Evolutionary conservation across 2,797 vertebrate genomes (phyloP).

Genomic region (Channallabes apus): DNA sequence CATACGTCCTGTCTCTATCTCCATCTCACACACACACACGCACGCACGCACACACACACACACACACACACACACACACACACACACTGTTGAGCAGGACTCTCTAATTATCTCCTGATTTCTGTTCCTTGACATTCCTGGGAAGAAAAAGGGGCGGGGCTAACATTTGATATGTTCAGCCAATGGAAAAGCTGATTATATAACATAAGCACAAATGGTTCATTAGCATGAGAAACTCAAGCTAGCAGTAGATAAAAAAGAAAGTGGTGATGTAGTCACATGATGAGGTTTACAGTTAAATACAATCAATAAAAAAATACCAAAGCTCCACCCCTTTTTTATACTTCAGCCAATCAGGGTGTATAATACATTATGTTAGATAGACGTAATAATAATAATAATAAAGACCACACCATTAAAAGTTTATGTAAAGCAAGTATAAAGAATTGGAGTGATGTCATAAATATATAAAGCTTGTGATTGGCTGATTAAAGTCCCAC

Average conservation of each 20-base stretch:
- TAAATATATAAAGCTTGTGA: not conserved
- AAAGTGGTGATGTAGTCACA: not conserved
- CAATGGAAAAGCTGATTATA: not conserved
- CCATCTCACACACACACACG: too few species aligned
- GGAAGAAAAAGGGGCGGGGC: not conserved
- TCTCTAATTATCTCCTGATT: not conserved
- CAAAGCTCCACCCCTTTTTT: not conserved
- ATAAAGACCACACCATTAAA: not conserved
- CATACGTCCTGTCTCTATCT: too few species aligned
- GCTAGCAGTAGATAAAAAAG: too few species aligned
- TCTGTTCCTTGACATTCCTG: not conserved
- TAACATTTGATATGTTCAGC: not conserved
- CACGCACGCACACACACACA: too few species aligned
- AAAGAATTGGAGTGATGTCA: not conserved
- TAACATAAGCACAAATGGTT: too few species aligned
- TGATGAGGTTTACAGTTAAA: not conserved
- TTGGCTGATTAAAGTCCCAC: not conserved
- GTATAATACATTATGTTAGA: not conserved
- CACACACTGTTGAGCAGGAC: slow-evolving; percentile 11
- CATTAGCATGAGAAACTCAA: not conserved
- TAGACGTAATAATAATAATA: not conserved
- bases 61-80: slow-evolving; percentile 34
- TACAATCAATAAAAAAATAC: not conserved
- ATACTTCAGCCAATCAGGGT: not conserved
- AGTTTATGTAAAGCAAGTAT: not conserved